Base-by-base conservation (phyloP, 2,797 vertebrate genomes). In the Anas flavirostris region DNA sequence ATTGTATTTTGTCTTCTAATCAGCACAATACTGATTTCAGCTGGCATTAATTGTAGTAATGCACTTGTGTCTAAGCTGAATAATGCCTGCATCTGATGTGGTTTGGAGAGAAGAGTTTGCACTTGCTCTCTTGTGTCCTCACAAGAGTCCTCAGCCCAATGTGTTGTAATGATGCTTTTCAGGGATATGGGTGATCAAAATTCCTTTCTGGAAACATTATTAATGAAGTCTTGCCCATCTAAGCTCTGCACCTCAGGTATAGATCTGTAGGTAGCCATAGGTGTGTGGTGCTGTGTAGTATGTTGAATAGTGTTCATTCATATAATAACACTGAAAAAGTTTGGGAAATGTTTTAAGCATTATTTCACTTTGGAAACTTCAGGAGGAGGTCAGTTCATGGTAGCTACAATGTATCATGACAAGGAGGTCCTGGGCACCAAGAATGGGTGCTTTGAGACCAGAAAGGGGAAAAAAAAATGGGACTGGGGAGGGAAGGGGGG, bases 391-490 rank as follows among this genome's bases (percentile, higher is more conserved):
- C 41, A 43, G 18, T 41, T 63, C 7, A 0, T 7, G n/a, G 37
- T 39, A 26, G 22, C 81, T 56, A n/a, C 0, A 1, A 7, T 53
- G 46, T 7, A 3, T 3, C 31, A 6, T 69, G 41, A 29, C n/a
- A 17, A 11, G 64, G 14, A 26, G 31, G 37, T 70, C 23, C 52
- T 35, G 15, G 66, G 43, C 15, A 69, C 4, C 37, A 16, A 0
- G 7, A 22, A 5, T 35, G 16, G 6, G 26, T 78, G 29, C 25
- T 8, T 58, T 41, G 60, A 21, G 11, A 35, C 4, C 7, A 78
- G 18, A 56, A 78, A 81, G 11, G 23, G 39, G 19, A 29, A 15
- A 7, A 37, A 2, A 26, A 55, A 64, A 76, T 7, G 4, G 8
- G 29, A 12, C 1, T 35, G 22, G 10, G 21, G 12, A 16, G 7